These are phyloP conservation scores for Lathronympha strigana DNA, from an alignment of 2,888 invertebrate genomes.

Conservation along the genomic window DNA sequence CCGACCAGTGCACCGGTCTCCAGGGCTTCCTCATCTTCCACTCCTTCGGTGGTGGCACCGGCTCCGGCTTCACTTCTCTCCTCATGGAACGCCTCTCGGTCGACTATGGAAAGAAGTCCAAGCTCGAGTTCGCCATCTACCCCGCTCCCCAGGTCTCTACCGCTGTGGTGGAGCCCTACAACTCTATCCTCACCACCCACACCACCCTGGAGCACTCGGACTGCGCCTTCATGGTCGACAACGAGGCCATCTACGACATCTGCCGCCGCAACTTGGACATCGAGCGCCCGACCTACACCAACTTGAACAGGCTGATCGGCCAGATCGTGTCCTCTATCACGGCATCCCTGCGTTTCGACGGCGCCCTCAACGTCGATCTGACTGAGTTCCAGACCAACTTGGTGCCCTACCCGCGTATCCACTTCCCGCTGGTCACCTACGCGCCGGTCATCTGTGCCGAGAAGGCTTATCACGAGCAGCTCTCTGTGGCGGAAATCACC, in stretches of 20 bases:
- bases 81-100: conserved; percentile 98
- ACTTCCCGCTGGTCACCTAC: conserved; percentile 96
- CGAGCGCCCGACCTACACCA: conserved; percentile 98
- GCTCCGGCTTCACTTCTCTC: conserved; percentile 98
- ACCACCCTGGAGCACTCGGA: conserved; percentile 97
- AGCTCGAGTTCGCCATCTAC: conserved; percentile 98
- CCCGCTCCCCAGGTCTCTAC: conserved; percentile 96
- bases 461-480: conserved; percentile 97
- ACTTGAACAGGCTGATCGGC: conserved; percentile 97
- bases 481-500: conserved; percentile 96
- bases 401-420: conserved; percentile 98
- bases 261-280: conserved; percentile 98
- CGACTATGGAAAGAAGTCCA: conserved; percentile 98
- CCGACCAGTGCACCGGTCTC: conserved; percentile 96
- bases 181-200: conserved; percentile 98
- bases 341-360: conserved; percentile 96
- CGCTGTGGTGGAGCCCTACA: conserved; percentile 98
- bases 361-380: conserved; percentile 96
- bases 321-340: conserved; percentile 97
- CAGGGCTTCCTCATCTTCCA: conserved; percentile 98
- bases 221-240: conserved; percentile 98
- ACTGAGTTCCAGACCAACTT: conserved; percentile 98
- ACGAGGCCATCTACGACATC: conserved; percentile 95
- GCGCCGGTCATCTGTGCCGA: conserved; percentile 97
- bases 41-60: conserved; percentile 97